These are phyloP conservation scores for Pseudomyrmex pallidus DNA, from an alignment of 1,140 invertebrate species.

Conservation along the genomic window DNA sequence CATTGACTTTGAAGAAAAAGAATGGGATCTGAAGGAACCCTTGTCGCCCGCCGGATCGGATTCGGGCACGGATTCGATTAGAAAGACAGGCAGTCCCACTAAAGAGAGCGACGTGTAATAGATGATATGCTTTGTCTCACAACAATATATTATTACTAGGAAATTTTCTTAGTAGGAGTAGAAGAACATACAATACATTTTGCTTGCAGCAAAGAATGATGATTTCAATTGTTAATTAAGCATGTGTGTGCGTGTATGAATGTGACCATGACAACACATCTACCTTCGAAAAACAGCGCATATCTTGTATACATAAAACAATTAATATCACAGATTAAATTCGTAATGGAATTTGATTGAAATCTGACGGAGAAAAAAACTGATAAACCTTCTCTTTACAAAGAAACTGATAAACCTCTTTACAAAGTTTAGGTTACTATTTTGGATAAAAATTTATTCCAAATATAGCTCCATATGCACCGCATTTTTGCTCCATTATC, in stretches of 20 bases:
- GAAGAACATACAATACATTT: neutral
- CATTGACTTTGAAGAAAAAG: slow-evolving; percentile 92
- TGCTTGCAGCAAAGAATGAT: neutral
- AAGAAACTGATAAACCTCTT: neutral
- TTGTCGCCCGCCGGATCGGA: slow-evolving; percentile 86
- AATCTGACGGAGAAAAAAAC: neutral
- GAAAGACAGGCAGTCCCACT: slow-evolving; percentile 77
- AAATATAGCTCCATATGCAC: slow-evolving; percentile 13
- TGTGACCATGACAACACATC: slow-evolving; percentile 34
- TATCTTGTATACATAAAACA: neutral
- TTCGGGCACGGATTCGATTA: slow-evolving; percentile 67
- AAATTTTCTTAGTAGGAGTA: neutral
- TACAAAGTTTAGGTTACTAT: neutral
- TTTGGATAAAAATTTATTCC: neutral
- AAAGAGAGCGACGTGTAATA: slow-evolving; percentile 83
- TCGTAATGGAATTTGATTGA: neutral
- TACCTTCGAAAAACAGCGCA: slow-evolving; percentile 11
- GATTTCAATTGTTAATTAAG: neutral
- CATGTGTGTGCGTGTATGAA: neutral
- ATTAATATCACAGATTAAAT: neutral
- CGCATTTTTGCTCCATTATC: neutral
- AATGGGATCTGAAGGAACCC: slow-evolving; percentile 90
- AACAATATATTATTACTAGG: slow-evolving; percentile 4
- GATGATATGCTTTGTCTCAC: slow-evolving; percentile 13
- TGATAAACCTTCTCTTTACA: neutral